A percentile compares a stretch with the other conserved stretches of the same genome.
These are phyloP conservation scores for Heliconius charithonia DNA, from an alignment of 2,888 invertebrate species.

Conservation along the genomic window DNA sequence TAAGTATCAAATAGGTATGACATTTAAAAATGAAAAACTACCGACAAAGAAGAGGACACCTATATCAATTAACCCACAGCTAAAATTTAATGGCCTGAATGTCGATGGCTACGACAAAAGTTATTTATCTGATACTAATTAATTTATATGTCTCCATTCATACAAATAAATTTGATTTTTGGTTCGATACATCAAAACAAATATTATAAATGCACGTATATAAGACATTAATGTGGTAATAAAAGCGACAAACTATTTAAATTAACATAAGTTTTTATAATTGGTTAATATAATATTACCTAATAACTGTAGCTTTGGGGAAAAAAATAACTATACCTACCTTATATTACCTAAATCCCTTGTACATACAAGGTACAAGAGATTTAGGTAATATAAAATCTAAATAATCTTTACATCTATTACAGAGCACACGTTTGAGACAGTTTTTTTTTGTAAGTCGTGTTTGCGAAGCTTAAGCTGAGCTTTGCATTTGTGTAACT, in stretches of 20 bases:
- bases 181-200: slow-evolving; percentile 29
- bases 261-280: slow-evolving; percentile 14
- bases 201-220: slow-evolving; percentile 26
- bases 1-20: slow-evolving; percentile 39
- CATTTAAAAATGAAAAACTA: slow-evolving; percentile 41
- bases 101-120: slow-evolving; percentile 27
- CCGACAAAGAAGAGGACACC: slow-evolving; percentile 43
- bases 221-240: slow-evolving; percentile 25
- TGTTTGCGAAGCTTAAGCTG: too few species aligned
- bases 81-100: slow-evolving; percentile 38
- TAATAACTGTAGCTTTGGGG: not conserved
- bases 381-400: not conserved
- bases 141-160: slow-evolving; percentile 13
- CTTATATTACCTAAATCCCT: too few species aligned
- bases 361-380: not conserved
- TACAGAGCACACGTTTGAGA: too few species aligned
- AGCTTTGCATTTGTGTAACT: too few species aligned
- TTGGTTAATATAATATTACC: not conserved
- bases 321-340: not conserved
- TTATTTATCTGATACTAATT: slow-evolving; percentile 29
- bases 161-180: slow-evolving; percentile 22
- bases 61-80: slow-evolving; percentile 41
- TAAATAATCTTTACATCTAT: too few species aligned
- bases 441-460: too few species aligned
- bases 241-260: slow-evolving; percentile 16